A percentile compares a stretch with the other conserved stretches of the same genome.
Conservation (phyloP, 2,113 vertebrate species). For the Forbesichthys papilliferus region DNA sequence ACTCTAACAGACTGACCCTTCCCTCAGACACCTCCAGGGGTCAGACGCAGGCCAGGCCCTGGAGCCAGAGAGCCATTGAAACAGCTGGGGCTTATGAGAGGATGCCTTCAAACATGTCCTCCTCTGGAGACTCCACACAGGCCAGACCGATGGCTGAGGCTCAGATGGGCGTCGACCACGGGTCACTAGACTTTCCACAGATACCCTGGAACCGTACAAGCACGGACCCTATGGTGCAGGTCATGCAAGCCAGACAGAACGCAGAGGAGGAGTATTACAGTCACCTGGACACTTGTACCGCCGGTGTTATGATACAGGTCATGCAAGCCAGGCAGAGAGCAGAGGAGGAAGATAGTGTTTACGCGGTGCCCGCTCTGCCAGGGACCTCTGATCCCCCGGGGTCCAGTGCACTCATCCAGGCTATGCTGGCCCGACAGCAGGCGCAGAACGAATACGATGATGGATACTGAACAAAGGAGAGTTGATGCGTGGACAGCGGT, state of each 20-base stretch:
- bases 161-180: constrained; percentile 12
- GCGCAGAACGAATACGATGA: constrained; percentile 73
- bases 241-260: constrained; percentile 35
- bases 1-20: constrained; percentile 23
- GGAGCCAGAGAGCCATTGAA: constrained; percentile 27
- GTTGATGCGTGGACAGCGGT: background rate
- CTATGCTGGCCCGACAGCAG: constrained; percentile 70
- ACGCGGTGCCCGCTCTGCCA: constrained; percentile 10
- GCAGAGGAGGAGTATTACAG: background rate
- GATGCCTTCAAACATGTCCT: background rate
- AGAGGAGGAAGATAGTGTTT: constrained; percentile 43
- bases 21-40: constrained; percentile 43
- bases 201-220: background rate
- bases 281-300: constrained; percentile 20
- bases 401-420: constrained; percentile 74
- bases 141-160: constrained; percentile 22
- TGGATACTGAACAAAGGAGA: constrained; percentile 54
- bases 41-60: constrained; percentile 46
- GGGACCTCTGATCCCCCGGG: constrained; percentile 30
- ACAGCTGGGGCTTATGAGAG: constrained; percentile 4
- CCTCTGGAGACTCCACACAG: constrained; percentile 7
- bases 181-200: constrained; percentile 5
- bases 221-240: constrained; percentile 19
- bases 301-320: constrained; percentile 57
- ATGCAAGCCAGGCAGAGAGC: constrained; percentile 61